These are phyloP conservation scores for Acrocyrtus sp. DNA, from an alignment of 2,888 invertebrate genomes.

Conservation along the genomic window DNA sequence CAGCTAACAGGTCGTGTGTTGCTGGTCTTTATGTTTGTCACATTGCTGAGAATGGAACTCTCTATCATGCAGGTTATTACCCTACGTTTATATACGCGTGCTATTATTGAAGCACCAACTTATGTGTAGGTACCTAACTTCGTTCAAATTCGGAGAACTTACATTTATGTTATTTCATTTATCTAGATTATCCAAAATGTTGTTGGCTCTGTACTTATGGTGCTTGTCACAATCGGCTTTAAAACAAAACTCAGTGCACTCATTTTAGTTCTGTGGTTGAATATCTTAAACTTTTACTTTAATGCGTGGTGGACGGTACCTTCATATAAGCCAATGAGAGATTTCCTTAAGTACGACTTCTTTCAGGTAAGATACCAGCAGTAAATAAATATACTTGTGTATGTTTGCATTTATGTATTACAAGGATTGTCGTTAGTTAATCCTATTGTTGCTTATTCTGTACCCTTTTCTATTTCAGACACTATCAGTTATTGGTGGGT, in stretches of 20 bases:
- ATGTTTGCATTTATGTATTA: too few species aligned
- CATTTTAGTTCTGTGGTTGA: conserved; percentile 88
- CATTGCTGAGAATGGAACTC: conserved; percentile 91
- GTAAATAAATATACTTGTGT: neutral
- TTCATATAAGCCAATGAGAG: conserved; percentile 92
- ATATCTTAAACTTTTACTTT: conserved; percentile 93
- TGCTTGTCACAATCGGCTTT: conserved; percentile 95
- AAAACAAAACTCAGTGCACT: conserved; percentile 98
- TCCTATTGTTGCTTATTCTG: neutral
- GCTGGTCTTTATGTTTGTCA: conserved; percentile 98
- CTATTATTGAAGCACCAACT: too few species aligned
- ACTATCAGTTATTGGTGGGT: conserved; percentile 96
- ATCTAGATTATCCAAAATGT: conserved; percentile 93
- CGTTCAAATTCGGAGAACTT: too few species aligned
- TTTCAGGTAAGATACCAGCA: conserved; percentile 88
- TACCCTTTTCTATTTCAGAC: conserved; percentile 78
- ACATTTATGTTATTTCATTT: conserved; percentile 63
- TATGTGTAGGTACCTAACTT: too few species aligned
- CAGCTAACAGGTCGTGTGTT: conserved; percentile 95
- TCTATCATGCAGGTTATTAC: conserved; percentile 82
- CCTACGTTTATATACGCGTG: neutral
- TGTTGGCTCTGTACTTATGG: conserved; percentile 93
- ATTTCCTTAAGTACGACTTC: conserved; percentile 99
- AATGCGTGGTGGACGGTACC: conserved; percentile 99
- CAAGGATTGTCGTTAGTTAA: too few species aligned